A percentile compares a stretch with the other conserved stretches of the same genome.
Conservation (phyloP, 2,888 invertebrate species). For the Pocota personata region DNA sequence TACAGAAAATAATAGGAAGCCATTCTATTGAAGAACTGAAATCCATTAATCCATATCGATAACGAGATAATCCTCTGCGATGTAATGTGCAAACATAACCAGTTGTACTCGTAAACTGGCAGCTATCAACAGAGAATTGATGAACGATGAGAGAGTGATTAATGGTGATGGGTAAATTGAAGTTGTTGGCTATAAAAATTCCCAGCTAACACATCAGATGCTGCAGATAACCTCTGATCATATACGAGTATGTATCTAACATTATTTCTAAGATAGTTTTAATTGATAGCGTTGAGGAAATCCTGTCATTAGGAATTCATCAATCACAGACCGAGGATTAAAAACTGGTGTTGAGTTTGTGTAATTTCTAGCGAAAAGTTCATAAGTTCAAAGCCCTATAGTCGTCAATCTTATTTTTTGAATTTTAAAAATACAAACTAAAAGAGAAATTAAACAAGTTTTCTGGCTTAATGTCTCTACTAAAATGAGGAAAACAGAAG, state of each 20-base stretch:
- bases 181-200: constrained; percentile 52
- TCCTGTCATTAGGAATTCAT: no score
- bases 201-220: constrained; percentile 51
- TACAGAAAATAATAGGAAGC: background rate
- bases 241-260: background rate
- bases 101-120: constrained; percentile 24
- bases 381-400: no score
- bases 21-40: background rate
- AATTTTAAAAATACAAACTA: no score
- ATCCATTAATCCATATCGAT: background rate
- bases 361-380: no score
- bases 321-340: no score
- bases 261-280: background rate
- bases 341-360: no score
- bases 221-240: background rate
- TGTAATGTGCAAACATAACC: constrained; percentile 14
- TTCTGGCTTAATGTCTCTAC: no score
- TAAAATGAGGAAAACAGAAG: no score
- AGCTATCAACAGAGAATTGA: constrained; percentile 35
- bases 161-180: constrained; percentile 30
- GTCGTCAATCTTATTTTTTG: no score
- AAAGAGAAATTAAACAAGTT: no score
- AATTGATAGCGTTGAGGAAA: no score
- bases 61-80: background rate
- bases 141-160: constrained; percentile 53